These are phyloP conservation scores for Mastomys natalensis DNA, from an alignment of 2,113 vertebrate genomes.

Conservation along the genomic window DNA sequence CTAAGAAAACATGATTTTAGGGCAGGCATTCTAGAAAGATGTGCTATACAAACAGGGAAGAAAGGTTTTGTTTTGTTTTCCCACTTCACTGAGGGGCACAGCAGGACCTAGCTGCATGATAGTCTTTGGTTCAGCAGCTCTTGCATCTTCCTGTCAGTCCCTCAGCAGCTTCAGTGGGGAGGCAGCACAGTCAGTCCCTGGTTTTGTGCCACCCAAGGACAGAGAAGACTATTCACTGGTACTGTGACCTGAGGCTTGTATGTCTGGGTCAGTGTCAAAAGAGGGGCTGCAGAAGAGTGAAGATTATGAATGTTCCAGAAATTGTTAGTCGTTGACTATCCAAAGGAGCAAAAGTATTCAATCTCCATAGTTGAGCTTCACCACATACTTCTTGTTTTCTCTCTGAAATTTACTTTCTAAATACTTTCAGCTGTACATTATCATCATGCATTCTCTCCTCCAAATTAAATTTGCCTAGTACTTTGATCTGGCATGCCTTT, in stretches of 20 bases:
- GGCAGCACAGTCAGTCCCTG: too few relatives aligned
- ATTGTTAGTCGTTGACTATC: background rate
- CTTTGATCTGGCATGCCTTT: background rate
- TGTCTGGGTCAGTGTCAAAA: background rate
- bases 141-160: background rate
- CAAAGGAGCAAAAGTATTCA: background rate
- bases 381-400: background rate
- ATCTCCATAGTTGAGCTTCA: background rate
- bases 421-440: background rate
- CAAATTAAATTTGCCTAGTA: background rate
- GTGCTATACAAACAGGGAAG: background rate
- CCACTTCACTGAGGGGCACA: background rate
- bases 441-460: background rate
- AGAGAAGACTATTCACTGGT: background rate
- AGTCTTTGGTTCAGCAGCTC: background rate
- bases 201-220: background rate
- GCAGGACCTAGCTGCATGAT: background rate
- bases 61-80: background rate
- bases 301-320: background rate
- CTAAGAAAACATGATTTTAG: background rate
- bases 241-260: background rate
- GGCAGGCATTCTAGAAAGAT: background rate
- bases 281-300: background rate
- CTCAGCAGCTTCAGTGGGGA: background rate
- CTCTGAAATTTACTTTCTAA: conserved; percentile 26